Base-by-base conservation (phyloP, 2,888 invertebrate species). In the Leptothorax acervorum region DNA sequence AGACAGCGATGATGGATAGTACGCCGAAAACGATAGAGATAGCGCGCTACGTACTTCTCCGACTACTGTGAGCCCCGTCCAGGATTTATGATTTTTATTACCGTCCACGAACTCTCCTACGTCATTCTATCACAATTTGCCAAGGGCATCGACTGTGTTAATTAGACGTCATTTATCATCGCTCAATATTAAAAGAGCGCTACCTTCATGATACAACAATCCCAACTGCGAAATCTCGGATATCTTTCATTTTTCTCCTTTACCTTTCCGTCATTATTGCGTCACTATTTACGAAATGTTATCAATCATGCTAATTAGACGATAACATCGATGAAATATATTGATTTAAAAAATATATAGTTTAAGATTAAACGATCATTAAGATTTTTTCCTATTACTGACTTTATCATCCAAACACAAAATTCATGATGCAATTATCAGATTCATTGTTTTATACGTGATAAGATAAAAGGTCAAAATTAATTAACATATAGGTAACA, bases 21-120 rank as follows among this genome's bases (percentile, higher is more conserved):
- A 23, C 1, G 39, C 39, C 28, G 39, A 81, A 81, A 81, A 73
- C 71, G 60, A 79, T 51, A 12, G 6, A 45, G 60, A 79, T 79
- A 57, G 5, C 53, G 23, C 60, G 12, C 66, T 12, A 48, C 23
- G 23, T 23, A 23, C 60, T 81, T 55, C 39, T 71, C 60, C 60
- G 48, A 60, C 39, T 71, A n/a, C 68, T 42, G 23, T 4, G 45
- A 70, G 2, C 35, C 18, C 60, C 45, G 70, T 57, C 45, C 18
- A 48, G 79, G 57, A 81, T 81, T 81, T 79, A 71, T 71, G 60
- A 81, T 62, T 81, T 81, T 81, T 71, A 35, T 71, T 60, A n/a
- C 51, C 18, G 48, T 23, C 48, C 8, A 39, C 18, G 31, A 60
- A 48, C 71, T 48, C 45, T 35, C 55, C 42, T 70, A 57, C 45